Evolutionary conservation across 2,888 invertebrate species (phyloP).

Genomic region (Furcula furcula): DNA sequence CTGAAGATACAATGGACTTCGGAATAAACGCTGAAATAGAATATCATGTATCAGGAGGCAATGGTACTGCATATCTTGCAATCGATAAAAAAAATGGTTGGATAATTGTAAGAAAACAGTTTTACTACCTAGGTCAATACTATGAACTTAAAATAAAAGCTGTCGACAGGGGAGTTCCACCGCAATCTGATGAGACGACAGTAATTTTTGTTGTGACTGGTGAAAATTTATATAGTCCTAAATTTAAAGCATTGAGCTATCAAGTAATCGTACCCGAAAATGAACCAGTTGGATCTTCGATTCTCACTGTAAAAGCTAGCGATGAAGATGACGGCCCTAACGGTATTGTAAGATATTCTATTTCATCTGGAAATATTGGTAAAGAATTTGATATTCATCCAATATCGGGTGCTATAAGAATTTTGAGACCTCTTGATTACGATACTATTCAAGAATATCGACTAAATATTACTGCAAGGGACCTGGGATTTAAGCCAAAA

Average conservation of each 20-base stretch:
- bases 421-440: slow-evolving; percentile 91
- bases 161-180: slow-evolving; percentile 93
- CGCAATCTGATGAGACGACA: slow-evolving; percentile 88
- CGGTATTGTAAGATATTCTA: slow-evolving; percentile 92
- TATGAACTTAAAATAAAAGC: slow-evolving; percentile 88
- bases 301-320: slow-evolving; percentile 91
- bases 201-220: slow-evolving; percentile 91
- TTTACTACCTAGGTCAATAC: slow-evolving; percentile 82
- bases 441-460: slow-evolving; percentile 92
- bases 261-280: slow-evolving; percentile 96
- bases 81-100: slow-evolving; percentile 91
- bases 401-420: slow-evolving; percentile 89
- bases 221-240: slow-evolving; percentile 90
- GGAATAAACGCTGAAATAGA: slow-evolving; percentile 95
- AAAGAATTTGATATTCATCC: slow-evolving; percentile 91
- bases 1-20: slow-evolving; percentile 89
- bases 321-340: slow-evolving; percentile 95
- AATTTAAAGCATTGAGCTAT: slow-evolving; percentile 91
- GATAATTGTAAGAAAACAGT: slow-evolving; percentile 86
- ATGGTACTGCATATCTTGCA: slow-evolving; percentile 88
- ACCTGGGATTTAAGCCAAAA: slow-evolving; percentile 91
- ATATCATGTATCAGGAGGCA: slow-evolving; percentile 88
- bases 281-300: slow-evolving; percentile 91
- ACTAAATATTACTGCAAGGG: slow-evolving; percentile 93
- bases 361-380: slow-evolving; percentile 91